Conservation (phyloP, 2,113 vertebrate genomes). For the Corvus moneduloides region DNA sequence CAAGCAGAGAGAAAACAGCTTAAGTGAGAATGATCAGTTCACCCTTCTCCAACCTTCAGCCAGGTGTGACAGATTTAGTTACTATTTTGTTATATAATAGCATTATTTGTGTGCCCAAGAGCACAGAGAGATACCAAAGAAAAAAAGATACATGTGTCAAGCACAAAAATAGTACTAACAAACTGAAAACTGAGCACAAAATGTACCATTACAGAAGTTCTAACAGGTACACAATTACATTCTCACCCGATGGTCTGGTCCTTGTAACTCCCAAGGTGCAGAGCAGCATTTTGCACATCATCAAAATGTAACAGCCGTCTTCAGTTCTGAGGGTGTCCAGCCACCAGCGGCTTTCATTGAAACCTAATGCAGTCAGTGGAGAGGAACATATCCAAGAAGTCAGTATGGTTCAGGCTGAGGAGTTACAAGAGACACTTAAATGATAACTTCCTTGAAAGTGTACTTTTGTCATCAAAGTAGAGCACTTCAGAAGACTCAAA, state of each 20-base stretch:
- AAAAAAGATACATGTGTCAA: accelerated
- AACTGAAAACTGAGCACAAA: neutral
- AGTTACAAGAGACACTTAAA: neutral
- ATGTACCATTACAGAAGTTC: neutral
- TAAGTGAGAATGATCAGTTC: neutral
- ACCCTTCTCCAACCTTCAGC: neutral
- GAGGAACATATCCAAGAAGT: neutral
- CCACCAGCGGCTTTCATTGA: accelerated
- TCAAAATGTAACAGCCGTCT: accelerated
- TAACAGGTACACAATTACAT: accelerated
- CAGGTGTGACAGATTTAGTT: neutral
- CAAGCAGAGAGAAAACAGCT: neutral
- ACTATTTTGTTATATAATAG: neutral
- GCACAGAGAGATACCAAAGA: accelerated
- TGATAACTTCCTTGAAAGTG: neutral
- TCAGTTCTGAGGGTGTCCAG: neutral
- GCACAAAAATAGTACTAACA: neutral
- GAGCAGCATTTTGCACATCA: neutral
- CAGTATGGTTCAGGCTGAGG: neutral
- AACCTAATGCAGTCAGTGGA: neutral
- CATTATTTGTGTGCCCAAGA: neutral
- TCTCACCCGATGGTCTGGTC: neutral
- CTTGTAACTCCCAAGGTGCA: neutral
- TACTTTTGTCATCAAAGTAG: neutral
- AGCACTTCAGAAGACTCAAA: neutral